Conservation (phyloP, 2,888 invertebrate genomes). For the Troides aeacus region DNA sequence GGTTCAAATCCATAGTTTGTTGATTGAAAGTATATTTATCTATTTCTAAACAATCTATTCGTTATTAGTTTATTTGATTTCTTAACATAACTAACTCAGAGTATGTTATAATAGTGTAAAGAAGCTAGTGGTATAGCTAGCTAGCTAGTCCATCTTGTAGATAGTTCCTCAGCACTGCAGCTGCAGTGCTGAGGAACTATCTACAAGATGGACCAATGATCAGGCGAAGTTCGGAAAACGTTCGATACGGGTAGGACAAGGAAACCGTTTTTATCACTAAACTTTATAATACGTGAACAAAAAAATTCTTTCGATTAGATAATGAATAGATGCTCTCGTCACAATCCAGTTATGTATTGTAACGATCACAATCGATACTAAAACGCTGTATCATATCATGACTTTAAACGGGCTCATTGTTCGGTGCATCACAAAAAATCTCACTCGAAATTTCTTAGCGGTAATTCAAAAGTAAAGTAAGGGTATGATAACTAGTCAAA, state of each 20-base stretch:
- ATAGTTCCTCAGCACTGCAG: no score
- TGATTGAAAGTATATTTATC: neutral
- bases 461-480: slow-evolving; percentile 41
- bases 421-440: slow-evolving; percentile 19
- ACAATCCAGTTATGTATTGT: slow-evolving; percentile 17
- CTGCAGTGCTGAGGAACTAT: no score
- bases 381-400: neutral
- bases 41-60: neutral
- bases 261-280: neutral
- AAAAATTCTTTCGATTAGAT: neutral
- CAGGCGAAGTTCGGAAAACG: no score
- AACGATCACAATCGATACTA: neutral
- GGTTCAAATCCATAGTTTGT: neutral
- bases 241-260: no score
- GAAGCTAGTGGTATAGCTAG: no score
- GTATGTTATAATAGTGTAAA: no score
- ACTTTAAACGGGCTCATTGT: slow-evolving; percentile 4
- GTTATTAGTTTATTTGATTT: neutral
- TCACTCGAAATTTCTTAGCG: slow-evolving; percentile 30
- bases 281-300: neutral
- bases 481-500: slow-evolving; percentile 36
- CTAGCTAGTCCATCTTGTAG: no score
- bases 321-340: neutral
- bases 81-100: no score
- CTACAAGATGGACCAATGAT: no score